Base-by-base conservation (phyloP, 2,888 invertebrate genomes). In the Apotomis capreana region DNA sequence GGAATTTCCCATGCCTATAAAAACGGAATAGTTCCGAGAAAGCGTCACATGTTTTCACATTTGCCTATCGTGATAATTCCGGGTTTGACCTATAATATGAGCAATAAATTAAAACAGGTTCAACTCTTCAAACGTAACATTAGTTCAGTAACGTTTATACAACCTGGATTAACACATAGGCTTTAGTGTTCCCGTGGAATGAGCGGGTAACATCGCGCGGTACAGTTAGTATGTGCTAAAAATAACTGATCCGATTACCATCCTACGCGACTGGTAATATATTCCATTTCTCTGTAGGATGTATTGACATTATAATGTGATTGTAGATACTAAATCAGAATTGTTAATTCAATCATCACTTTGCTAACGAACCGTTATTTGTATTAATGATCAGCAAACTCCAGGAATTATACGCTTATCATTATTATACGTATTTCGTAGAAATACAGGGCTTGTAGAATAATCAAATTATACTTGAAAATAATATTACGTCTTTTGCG, bases 371-470 rank as follows among this genome's bases (percentile, higher is more conserved):
- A 71, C 70, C 70, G 36, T 67, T 54, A 61, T 71, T 40, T 61
- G 54, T 67, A 57, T 71, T 67, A 67, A 71, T 65, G 51, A 71
- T 71, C 40, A 61, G 70, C 70, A 71, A 71, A 71, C 70, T 51
- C 49, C 46, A 49, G 26, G 46, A 54, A 60, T 40, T 52, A 10
- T 61, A 60, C 46, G 60, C 51, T 13, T 58, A 40, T 6, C 3
- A 40, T 6, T 6, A 5, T 40, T 40, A 40, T 6, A 40, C 58
- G 54, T n/a, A 59, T 65, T 65, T 54, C 46, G 46, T 46, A 52
- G 59, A 60, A 65, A 59, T 59, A 15, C 26, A 44, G 55, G 15
- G 26, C 10, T 46, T 55, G 9, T 3, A 65, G 8, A 57, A 57
- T 65, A 37, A 62, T 55, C 5, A 6, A 55, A 64, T 55, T 62